Conservation (phyloP, 1,140 invertebrate genomes). For the Myzus persicae region DNA sequence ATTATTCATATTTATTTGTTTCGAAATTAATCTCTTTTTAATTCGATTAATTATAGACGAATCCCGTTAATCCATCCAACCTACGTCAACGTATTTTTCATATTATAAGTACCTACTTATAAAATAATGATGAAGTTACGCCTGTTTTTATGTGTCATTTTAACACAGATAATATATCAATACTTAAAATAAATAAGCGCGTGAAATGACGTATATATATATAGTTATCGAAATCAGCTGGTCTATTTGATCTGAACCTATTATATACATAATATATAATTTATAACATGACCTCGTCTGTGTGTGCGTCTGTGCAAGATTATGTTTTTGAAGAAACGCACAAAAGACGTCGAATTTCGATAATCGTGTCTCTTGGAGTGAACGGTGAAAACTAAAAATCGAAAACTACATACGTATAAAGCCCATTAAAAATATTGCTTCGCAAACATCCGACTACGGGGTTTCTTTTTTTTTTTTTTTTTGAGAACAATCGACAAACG, state of each 20-base stretch:
- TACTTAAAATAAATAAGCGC: not conserved
- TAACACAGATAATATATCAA: too few relatives aligned
- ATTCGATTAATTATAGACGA: not conserved
- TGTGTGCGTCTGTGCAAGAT: not conserved
- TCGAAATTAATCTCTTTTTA: not conserved
- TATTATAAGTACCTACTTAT: too few relatives aligned
- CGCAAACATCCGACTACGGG: not conserved
- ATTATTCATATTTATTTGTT: not conserved
- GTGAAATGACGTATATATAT: not conserved
- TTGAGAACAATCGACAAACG: not conserved
- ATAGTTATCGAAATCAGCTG: too few relatives aligned
- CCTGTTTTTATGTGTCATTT: too few relatives aligned
- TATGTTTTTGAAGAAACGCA: not conserved
- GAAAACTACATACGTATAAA: not conserved
- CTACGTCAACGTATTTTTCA: too few relatives aligned
- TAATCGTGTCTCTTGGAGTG: not conserved
- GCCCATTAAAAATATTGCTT: conserved; percentile 36
- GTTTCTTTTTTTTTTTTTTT: not conserved
- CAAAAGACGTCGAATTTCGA: conserved; percentile 1
- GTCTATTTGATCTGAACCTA: not conserved
- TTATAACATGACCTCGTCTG: not conserved
- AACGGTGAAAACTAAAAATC: not conserved
- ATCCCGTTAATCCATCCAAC: not conserved
- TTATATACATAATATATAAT: not conserved
- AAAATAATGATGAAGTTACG: too few relatives aligned